A percentile compares a stretch with the other conserved stretches of the same genome.
Evolutionary conservation across 2,888 invertebrate genomes (phyloP).

Genomic region (Eristalinus sepulchralis): DNA sequence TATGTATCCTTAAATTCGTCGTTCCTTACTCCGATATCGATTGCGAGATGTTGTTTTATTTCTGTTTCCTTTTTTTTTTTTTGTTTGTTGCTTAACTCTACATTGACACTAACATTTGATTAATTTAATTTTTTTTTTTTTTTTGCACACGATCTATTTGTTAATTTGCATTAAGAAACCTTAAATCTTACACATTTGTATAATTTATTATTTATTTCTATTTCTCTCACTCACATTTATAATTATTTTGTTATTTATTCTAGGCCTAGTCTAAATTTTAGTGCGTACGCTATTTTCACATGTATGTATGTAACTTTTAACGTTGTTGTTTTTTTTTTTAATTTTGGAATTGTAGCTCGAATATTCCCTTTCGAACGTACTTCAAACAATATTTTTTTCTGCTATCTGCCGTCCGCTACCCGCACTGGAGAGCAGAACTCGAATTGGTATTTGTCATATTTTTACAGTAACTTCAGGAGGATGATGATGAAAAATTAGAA

Average conservation of each 20-base stretch:
- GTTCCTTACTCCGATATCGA: slow-evolving; percentile 64
- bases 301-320: background rate
- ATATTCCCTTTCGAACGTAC: slow-evolving; percentile 5
- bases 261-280: slow-evolving; percentile 37
- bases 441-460: slow-evolving; percentile 38
- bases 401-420: slow-evolving; percentile 10
- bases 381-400: background rate
- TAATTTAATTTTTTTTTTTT: background rate
- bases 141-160: slow-evolving; percentile 27
- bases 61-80: slow-evolving; percentile 3
- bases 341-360: background rate
- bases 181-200: slow-evolving; percentile 41
- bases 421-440: background rate
- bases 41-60: slow-evolving; percentile 22
- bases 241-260: slow-evolving; percentile 26
- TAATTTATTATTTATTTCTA: slow-evolving; percentile 3
- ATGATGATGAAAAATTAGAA: slow-evolving; percentile 20
- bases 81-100: slow-evolving; percentile 14
- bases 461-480: background rate
- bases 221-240: slow-evolving; percentile 62
- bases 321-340: background rate
- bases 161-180: slow-evolving; percentile 55
- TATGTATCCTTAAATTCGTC: slow-evolving; percentile 64
- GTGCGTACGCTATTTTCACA: background rate
- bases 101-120: slow-evolving; percentile 29